Conservation (phyloP, 2,113 vertebrate species). For the Vulpes vulpes region DNA sequence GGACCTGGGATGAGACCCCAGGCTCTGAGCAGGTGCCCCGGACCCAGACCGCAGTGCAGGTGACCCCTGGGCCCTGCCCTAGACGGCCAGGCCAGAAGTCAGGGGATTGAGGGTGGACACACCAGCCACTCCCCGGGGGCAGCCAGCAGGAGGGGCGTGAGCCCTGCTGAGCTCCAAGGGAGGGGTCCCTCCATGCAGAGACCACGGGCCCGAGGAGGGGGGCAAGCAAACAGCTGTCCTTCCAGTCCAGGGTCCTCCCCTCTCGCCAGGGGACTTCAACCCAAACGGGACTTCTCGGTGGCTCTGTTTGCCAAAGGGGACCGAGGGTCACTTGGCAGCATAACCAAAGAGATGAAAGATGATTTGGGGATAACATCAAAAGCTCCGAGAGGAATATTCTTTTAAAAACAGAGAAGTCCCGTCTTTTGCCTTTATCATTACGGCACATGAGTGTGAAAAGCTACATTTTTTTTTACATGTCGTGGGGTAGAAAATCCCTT, state of each 20-base stretch:
- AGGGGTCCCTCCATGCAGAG: not conserved
- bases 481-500: not conserved
- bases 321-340: not conserved
- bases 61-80: not conserved
- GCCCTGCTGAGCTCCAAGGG: not conserved
- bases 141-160: not conserved
- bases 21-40: accelerated
- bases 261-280: not conserved
- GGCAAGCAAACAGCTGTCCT: not conserved
- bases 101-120: accelerated
- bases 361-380: accelerated
- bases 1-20: accelerated
- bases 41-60: accelerated
- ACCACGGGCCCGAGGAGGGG: accelerated
- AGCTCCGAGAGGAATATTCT: too few relatives aligned
- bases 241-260: not conserved
- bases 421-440: not conserved
- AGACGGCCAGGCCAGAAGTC: not conserved
- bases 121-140: not conserved
- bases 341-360: not conserved
- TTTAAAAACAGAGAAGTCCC: not conserved
- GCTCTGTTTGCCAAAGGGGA: not conserved
- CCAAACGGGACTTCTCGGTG: not conserved
- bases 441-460: not conserved
- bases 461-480: not conserved